Conservation (phyloP, 2,797 vertebrate species). For the Microchirus variegatus region DNA sequence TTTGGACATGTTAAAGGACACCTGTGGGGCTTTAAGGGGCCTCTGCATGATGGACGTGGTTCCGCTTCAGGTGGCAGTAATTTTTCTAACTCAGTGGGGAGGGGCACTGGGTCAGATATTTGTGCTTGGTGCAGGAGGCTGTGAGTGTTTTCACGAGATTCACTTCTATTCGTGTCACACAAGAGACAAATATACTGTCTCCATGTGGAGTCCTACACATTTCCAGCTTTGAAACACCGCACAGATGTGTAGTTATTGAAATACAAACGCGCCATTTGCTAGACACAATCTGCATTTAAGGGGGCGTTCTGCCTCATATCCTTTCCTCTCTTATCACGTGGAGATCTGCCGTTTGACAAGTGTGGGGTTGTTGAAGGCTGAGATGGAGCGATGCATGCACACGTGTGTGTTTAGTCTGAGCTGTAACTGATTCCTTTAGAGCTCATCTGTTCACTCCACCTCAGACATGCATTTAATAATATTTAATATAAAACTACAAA, state of each 20-base stretch:
- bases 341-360: constrained; percentile 67
- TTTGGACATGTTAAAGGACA: constrained; percentile 76
- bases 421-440: constrained; percentile 40
- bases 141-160: neutral
- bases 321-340: constrained; percentile 64
- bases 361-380: constrained; percentile 61
- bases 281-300: constrained; percentile 43
- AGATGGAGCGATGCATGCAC: constrained; percentile 18
- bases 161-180: neutral
- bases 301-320: constrained; percentile 51
- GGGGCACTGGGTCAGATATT: constrained; percentile 35
- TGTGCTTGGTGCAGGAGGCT: constrained; percentile 6
- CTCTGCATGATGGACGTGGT: constrained; percentile 75
- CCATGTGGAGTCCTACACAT: too few relatives aligned
- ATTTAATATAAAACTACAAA: too few relatives aligned
- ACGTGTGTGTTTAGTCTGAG: constrained; percentile 40
- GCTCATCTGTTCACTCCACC: constrained; percentile 54
- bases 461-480: too few relatives aligned
- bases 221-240: too few relatives aligned
- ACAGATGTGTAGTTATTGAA: constrained; percentile 55
- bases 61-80: constrained; percentile 81
- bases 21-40: constrained; percentile 76
- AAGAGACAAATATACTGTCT: too few relatives aligned
- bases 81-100: constrained; percentile 65
- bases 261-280: constrained; percentile 67